Evolutionary conservation across 2,797 vertebrate species (phyloP), one percentile per base, ranked within the genome.

Genomic region (Percopsis omiscomaycus): DNA sequence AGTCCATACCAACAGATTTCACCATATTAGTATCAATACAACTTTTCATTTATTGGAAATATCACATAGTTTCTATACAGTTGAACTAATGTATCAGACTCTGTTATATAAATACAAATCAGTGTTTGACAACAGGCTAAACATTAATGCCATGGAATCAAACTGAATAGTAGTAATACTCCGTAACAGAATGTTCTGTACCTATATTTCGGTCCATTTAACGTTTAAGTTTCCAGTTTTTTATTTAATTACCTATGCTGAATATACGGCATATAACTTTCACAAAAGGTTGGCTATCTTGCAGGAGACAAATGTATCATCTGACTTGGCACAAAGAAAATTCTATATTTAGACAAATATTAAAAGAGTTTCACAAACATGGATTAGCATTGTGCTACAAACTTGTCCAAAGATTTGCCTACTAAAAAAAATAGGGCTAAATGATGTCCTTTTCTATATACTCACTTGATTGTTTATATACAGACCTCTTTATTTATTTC

Each of bases 121-220:
- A 51, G 9, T n/a, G 16, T 22, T 51, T 51, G 59, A 59, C 47
- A 68, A 60, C 9, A 63, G 64, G 64, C 63, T 48, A 13, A 61
- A 74, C 64, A 62, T 3, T 22, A n/a, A 1, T 13, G 8, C 32
- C 13, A 3, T 22, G 57, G 55, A 64, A 61, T 22, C 15, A 32
- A 6, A 64, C 75, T 68, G 32, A 37, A 37, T 6, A 37, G 32
- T 37, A 37, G 32, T 37, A 69, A 67, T 30, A 29, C 52, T 60
- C 63, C 60, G 63, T 78, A 61, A 12, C 13, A n/a, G 11, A 47
- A 13, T 51, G 5, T 27, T 22, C 3, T 27, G 51, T 52, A 16
- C 51, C 16, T 22, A 27, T 52, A 27, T 11, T 52, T 52, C 9
- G 2, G 49, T 22, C 49, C 16, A 22, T 51, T 51, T 62, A 29